These are phyloP conservation scores for Callosobruchus maculatus DNA, from an alignment of 2,888 invertebrate species.

Conservation along the genomic window DNA sequence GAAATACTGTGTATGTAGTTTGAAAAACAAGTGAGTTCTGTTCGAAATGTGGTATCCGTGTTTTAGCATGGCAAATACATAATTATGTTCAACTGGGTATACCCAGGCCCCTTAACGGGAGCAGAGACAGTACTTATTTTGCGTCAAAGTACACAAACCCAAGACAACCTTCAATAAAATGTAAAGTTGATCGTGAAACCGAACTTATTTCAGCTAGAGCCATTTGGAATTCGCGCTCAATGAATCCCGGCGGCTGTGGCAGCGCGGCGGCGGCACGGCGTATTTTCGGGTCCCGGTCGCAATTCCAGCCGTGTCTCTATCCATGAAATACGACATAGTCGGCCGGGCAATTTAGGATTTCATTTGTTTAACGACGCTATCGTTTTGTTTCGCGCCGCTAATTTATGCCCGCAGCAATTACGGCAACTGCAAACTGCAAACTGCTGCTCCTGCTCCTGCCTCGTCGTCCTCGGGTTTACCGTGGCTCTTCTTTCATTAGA, in stretches of 20 bases:
- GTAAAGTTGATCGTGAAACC: background rate
- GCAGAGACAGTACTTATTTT: no score
- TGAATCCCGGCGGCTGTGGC: background rate
- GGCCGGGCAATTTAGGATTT: conserved; percentile 20
- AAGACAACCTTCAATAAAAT: background rate
- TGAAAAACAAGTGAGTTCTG: no score
- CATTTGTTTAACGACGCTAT: conserved; percentile 19
- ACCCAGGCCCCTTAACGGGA: no score
- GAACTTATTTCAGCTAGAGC: background rate
- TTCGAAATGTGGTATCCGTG: no score
- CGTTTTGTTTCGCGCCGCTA: conserved; percentile 11
- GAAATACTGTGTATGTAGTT: no score
- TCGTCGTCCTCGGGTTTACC: background rate
- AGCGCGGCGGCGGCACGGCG: background rate
- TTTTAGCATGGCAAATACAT: no score
- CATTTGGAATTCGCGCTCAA: background rate
- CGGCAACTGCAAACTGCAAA: conserved; percentile 9
- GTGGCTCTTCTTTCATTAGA: background rate
- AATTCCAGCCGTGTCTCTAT: background rate
- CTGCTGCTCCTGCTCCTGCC: no score
- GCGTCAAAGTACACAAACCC: background rate
- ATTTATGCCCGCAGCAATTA: conserved; percentile 16
- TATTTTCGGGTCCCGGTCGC: background rate
- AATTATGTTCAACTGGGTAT: no score
- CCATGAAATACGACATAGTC: conserved; percentile 10